These are phyloP conservation scores for Andrena hattorfiana DNA, from an alignment of 2,888 invertebrate species.

Conservation along the genomic window DNA sequence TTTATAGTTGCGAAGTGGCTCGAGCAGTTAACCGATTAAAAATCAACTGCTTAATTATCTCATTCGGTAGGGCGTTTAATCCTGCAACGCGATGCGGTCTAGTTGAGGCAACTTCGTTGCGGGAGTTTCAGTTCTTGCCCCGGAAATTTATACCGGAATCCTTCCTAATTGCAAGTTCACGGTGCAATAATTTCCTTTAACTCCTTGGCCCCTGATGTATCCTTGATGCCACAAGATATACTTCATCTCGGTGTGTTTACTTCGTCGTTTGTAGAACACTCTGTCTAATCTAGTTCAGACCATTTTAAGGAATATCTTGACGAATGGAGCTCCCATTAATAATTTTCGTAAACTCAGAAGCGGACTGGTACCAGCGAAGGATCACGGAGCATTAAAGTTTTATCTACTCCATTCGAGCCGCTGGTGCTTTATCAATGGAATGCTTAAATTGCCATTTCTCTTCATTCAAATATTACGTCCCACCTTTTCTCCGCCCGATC, in stretches of 20 bases:
- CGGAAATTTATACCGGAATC: slow-evolving; percentile 34
- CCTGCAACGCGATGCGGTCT: neutral
- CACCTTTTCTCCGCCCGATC: slow-evolving; percentile 5
- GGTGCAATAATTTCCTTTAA: slow-evolving; percentile 14
- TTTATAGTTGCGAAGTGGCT: neutral
- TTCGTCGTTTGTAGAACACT: no score
- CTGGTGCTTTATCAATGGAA: slow-evolving; percentile 1
- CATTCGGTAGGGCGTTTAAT: slow-evolving; percentile 16
- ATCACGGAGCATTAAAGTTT: neutral
- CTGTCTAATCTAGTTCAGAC: no score
- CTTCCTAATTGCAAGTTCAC: slow-evolving; percentile 23
- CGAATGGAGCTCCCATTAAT: neutral
- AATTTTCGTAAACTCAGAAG: neutral
- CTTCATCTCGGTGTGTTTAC: neutral
- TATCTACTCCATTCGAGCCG: neutral
- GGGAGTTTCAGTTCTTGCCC: slow-evolving; percentile 14
- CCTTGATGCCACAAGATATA: neutral
- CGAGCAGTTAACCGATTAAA: slow-evolving; percentile 30
- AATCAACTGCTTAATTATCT: slow-evolving; percentile 36
- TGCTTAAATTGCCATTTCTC: slow-evolving; percentile 46
- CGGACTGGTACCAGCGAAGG: neutral
- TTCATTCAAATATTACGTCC: slow-evolving; percentile 29
- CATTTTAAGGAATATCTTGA: neutral
- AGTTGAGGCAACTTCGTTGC: slow-evolving; percentile 1
- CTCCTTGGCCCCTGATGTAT: neutral